A percentile compares a stretch with the other conserved stretches of the same genome.
Conservation (phyloP, 2,888 invertebrate species). For the Ophonus ardosiacus region DNA sequence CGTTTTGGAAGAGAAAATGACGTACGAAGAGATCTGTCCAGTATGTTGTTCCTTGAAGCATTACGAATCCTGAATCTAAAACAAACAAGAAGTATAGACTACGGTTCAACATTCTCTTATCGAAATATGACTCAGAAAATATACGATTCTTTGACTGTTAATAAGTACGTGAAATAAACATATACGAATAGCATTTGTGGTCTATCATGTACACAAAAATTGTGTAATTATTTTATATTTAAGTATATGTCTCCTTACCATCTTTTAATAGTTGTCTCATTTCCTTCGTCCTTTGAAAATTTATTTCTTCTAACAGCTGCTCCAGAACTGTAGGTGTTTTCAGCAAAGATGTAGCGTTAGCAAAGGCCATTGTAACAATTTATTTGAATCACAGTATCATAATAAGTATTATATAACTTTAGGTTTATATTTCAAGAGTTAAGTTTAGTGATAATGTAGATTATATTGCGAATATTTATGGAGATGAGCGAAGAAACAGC, state of each 20-base stretch:
- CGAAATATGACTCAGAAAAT: neutral
- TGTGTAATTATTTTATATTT: neutral
- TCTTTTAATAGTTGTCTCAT: slow-evolving; percentile 93
- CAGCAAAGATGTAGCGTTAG: slow-evolving; percentile 72
- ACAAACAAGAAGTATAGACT: slow-evolving; percentile 65
- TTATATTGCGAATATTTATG: neutral
- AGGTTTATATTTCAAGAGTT: neutral
- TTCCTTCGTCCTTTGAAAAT: slow-evolving; percentile 94
- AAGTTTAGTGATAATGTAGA: neutral
- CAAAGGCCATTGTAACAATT: slow-evolving; percentile 71
- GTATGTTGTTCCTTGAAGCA: slow-evolving; percentile 94
- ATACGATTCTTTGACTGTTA: neutral
- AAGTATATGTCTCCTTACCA: slow-evolving; percentile 77
- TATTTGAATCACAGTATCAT: slow-evolving; percentile 10
- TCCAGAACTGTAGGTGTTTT: slow-evolving; percentile 86
- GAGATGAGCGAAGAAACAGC: slow-evolving; percentile 4
- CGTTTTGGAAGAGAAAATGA: slow-evolving; percentile 94
- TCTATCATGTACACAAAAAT: neutral
- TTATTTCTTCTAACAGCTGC: slow-evolving; percentile 92
- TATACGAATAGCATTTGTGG: neutral
- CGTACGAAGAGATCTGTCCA: slow-evolving; percentile 97
- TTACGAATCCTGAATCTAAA: slow-evolving; percentile 93
- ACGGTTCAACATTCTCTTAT: slow-evolving; percentile 14
- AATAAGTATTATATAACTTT: slow-evolving; percentile 3
- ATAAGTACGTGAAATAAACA: neutral